Evolutionary conservation across 92 coral and sea anemone species (phyloP), one percentile per base, ranked within the genome.

Genomic region (Zoanthus sansibaricus): DNA sequence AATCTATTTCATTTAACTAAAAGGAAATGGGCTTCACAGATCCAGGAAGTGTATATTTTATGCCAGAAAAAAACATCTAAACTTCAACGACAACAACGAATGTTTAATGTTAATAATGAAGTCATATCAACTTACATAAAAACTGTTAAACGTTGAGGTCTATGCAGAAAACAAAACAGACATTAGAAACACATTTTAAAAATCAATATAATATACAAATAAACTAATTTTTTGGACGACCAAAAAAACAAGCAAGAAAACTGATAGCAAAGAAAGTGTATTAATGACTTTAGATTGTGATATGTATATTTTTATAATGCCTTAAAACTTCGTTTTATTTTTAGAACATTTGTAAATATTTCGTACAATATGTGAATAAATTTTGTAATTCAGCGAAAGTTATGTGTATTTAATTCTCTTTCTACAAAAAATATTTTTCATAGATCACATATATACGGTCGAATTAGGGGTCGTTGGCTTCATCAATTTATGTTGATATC

Each of bases 231-330:
- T 69, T 20, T 6, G 30, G 31, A 69, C 1, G 33, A 8, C 0
- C 2, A 1, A 9, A 16, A 30, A 69, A 9, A 69, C 31, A 0
- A 30, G 9, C 9, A 69, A 30, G 12, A 9, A 33, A 20, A 20
- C 14, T 5, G 46, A 7, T 7, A 30, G 42, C 61, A 59, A 17
- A 49, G 52, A 25, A 48, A 33, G 25, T 48, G 8, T 76, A 30
- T 49, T 18, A 49, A 49, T 49, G 15, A 49, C 21, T 16, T 16
- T 9, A 17, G 25, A 21, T 1, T 49, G 20, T 3, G 1, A 8
- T 30, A 9, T 49, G 62, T 8, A 76, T 76, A 76, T 76, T 76
- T 76, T 76, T 76, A 49, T 52, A 32, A 18, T 52, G 37, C 21
- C 9, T 49, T 25, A 18, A 76, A 32, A 76, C 51, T 21, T 62